A percentile compares a stretch with the other conserved stretches of the same genome.
These are phyloP conservation scores for Corythornis cristatus DNA, from an alignment of 2,113 vertebrate species.

Conservation along the genomic window DNA sequence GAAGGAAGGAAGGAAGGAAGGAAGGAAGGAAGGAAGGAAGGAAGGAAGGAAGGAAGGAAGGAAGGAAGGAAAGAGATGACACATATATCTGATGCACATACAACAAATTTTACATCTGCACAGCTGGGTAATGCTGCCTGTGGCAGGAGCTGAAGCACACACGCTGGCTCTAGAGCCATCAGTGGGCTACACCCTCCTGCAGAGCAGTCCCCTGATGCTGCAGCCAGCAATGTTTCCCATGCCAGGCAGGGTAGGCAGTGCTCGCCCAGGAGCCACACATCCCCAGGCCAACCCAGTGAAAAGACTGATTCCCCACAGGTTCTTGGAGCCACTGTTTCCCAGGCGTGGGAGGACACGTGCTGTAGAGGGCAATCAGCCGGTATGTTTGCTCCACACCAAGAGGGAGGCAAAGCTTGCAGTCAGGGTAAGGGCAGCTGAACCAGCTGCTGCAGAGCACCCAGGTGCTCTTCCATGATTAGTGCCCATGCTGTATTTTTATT, in stretches of 20 bases:
- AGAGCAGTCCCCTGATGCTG: accelerated
- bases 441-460: accelerated
- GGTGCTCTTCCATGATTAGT: background rate
- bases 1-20: too few relatives aligned
- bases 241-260: background rate
- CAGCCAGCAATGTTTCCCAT: background rate
- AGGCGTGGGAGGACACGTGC: accelerated
- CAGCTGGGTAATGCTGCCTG: background rate
- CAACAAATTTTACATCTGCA: background rate
- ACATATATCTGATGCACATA: background rate
- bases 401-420: accelerated
- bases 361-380: accelerated
- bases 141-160: background rate
- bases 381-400: background rate
- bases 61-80: accelerated
- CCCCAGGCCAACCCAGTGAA: accelerated
- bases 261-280: accelerated
- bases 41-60: too few relatives aligned
- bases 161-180: background rate
- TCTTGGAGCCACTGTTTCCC: background rate
- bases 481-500: background rate
- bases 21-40: too few relatives aligned
- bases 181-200: background rate
- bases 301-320: background rate
- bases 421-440: background rate